These are phyloP conservation scores for Prunella himalayana DNA, from an alignment of 2,113 vertebrate genomes.

Conservation along the genomic window DNA sequence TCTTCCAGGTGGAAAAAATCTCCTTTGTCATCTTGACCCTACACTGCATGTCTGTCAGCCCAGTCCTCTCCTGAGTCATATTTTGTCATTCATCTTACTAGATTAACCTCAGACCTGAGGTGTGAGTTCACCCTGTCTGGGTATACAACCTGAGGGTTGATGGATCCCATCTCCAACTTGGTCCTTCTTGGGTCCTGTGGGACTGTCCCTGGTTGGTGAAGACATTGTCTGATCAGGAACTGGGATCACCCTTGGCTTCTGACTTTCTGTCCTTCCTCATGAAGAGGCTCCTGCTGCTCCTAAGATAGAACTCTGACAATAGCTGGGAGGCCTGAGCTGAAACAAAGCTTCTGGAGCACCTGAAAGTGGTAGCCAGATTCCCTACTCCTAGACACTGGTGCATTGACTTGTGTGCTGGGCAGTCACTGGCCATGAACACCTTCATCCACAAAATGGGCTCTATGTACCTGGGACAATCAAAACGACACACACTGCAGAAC, in stretches of 20 bases:
- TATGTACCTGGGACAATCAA: rapidly evolving
- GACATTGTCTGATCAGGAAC: neutral
- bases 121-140: neutral
- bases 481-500: rapidly evolving
- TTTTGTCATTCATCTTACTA: neutral
- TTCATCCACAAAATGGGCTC: neutral
- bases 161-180: neutral
- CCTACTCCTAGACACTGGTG: rapidly evolving
- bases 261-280: neutral
- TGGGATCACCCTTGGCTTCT: neutral
- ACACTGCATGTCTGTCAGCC: neutral
- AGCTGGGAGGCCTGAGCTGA: neutral
- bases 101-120: neutral
- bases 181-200: neutral
- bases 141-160: neutral
- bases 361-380: neutral
- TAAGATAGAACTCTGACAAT: neutral
- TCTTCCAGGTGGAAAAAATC: neutral
- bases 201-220: neutral
- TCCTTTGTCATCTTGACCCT: neutral
- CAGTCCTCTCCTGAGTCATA: neutral
- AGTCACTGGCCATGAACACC: neutral
- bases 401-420: neutral
- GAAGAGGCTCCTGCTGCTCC: neutral
- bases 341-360: neutral